Evolutionary conservation across 2,797 vertebrate species (phyloP).

Genomic region (Aeoliscus strigatus): DNA sequence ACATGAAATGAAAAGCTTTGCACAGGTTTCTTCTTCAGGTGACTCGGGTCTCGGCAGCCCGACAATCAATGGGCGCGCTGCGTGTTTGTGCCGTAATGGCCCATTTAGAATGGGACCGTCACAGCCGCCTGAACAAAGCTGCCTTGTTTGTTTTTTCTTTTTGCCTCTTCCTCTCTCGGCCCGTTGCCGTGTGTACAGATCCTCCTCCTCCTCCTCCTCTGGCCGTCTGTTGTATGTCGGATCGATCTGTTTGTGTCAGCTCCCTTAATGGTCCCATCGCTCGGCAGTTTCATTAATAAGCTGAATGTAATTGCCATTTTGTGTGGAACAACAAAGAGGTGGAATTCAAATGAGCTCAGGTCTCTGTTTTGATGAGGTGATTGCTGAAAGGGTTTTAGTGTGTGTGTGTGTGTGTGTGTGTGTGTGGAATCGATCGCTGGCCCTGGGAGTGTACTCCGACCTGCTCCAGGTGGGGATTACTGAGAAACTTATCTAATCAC

Average conservation of each 20-base stretch:
- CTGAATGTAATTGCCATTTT: constrained; percentile 68
- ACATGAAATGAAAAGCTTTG: too few species aligned
- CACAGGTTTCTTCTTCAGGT: constrained; percentile 49
- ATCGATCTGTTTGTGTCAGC: constrained; percentile 74
- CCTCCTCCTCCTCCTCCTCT: constrained; percentile 10
- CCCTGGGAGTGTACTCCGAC: constrained; percentile 58
- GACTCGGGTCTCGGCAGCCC: constrained; percentile 36
- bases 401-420: constrained; percentile 18
- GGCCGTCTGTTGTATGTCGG: constrained; percentile 49
- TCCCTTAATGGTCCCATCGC: constrained; percentile 56
- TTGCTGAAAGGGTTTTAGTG: constrained; percentile 43
- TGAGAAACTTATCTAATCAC: constrained; percentile 70
- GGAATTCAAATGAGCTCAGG: constrained; percentile 59
- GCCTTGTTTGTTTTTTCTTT: constrained; percentile 51
- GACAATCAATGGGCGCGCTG: constrained; percentile 53
- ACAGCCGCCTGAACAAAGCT: constrained; percentile 56
- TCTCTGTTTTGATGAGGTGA: constrained; percentile 68
- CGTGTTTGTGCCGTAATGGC: constrained; percentile 67
- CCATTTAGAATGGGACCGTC: constrained; percentile 64
- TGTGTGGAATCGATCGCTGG: constrained; percentile 60
- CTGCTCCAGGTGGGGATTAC: constrained; percentile 73
- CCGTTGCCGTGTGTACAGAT: constrained; percentile 40
- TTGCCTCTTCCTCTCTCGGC: constrained; percentile 16
- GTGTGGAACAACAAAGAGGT: constrained; percentile 30
- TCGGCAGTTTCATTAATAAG: constrained; percentile 61